Evolutionary conservation across 2,888 invertebrate genomes (phyloP).

Genomic region (Nymphalis c-album): DNA sequence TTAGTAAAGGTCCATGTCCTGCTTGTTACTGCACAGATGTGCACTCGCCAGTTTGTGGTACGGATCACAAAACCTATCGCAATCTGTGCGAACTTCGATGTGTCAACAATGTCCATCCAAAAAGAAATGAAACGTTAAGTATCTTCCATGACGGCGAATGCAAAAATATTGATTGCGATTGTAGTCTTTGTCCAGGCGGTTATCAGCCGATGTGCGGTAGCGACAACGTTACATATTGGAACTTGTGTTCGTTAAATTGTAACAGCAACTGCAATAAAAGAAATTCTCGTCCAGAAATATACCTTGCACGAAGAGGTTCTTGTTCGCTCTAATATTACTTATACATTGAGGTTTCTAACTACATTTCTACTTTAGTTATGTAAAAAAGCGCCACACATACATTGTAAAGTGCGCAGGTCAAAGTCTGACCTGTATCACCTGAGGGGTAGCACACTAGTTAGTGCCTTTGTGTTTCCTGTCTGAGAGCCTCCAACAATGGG

Average conservation of each 20-base stretch:
- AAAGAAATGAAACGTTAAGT: constrained; percentile 25
- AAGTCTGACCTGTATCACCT: constrained; percentile 16
- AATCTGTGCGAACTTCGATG: constrained; percentile 48
- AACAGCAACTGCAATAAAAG: constrained; percentile 40
- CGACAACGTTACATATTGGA: constrained; percentile 47
- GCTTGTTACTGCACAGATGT: constrained; percentile 43
- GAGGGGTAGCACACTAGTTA: constrained; percentile 10
- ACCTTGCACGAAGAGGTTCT: constrained; percentile 20
- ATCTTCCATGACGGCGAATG: constrained; percentile 42
- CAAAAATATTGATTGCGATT: constrained; percentile 32
- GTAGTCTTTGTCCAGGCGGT: constrained; percentile 37
- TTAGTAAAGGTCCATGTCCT: constrained; percentile 44
- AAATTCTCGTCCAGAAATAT: constrained; percentile 1
- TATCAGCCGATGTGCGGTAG: constrained; percentile 48
- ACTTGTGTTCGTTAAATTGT: constrained; percentile 47
- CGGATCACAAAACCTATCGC: constrained; percentile 45
- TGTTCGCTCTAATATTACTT: constrained; percentile 27
- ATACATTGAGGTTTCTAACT: background rate
- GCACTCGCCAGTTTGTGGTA: constrained; percentile 49
- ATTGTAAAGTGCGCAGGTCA: constrained; percentile 9
- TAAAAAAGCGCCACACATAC: background rate
- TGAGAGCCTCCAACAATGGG: constrained; percentile 12
- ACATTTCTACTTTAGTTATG: no score
- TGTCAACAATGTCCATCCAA: constrained; percentile 40
- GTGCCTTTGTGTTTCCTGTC: constrained; percentile 13